Conservation (phyloP, 2,113 vertebrate genomes). For the Vulpes ferrilata region DNA sequence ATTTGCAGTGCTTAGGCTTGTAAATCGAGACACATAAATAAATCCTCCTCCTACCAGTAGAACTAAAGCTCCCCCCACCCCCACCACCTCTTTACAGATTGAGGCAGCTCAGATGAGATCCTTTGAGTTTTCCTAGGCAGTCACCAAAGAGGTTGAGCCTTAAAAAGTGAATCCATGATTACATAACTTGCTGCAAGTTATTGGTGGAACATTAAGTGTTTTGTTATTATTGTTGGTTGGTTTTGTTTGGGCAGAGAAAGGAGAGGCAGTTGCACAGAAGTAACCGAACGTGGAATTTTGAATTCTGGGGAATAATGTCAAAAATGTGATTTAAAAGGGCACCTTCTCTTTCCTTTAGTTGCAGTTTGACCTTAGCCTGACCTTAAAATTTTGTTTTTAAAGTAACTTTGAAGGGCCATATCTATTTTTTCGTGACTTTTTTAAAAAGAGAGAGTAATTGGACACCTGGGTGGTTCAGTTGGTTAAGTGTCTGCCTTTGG, state of each 20-base stretch:
- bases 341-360: neutral
- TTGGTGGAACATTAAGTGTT: neutral
- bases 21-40: slow-evolving; percentile 39
- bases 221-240: neutral
- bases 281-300: neutral
- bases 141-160: neutral
- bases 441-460: neutral
- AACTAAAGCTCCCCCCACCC: neutral
- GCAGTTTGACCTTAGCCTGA: neutral
- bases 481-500: too few relatives aligned
- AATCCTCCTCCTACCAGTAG: neutral
- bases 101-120: neutral
- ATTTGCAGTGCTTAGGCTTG: slow-evolving; percentile 11
- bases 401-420: neutral
- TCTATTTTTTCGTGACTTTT: neutral
- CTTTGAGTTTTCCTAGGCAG: neutral
- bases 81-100: neutral
- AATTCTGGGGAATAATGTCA: slow-evolving; percentile 28
- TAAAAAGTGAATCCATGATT: neutral
- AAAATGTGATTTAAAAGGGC: neutral
- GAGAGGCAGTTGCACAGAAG: neutral
- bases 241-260: neutral
- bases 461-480: too few relatives aligned
- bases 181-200: neutral
- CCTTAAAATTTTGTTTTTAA: neutral